A percentile compares a stretch with the other conserved stretches of the same genome.
phyloP scores from a whole-genome alignment of 2,797 vertebrate genomes.

The Melanotaenia trifasciata region DNA sequence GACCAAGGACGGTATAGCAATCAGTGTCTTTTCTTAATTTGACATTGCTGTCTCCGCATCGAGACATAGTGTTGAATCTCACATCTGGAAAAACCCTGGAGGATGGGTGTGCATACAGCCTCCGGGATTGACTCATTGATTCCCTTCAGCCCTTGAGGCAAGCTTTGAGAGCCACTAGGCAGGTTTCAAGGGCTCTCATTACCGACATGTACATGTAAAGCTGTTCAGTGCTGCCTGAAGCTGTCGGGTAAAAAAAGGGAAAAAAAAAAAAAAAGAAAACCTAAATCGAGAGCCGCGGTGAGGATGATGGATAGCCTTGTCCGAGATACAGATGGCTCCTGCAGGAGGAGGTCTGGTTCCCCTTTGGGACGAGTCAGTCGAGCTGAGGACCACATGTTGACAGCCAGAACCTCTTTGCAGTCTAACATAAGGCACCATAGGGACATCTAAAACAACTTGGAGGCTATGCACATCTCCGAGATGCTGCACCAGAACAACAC shows the following conservation, averaged over 20 bases:
- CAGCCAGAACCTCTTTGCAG: slow-evolving; percentile 60
- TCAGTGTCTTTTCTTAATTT: slow-evolving; percentile 52
- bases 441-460: slow-evolving; percentile 56
- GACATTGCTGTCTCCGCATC: slow-evolving; percentile 27
- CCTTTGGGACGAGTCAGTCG: slow-evolving; percentile 69
- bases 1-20: slow-evolving; percentile 6
- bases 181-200: slow-evolving; percentile 79
- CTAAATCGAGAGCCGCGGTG: slow-evolving; percentile 68
- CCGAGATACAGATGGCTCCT: slow-evolving; percentile 79
- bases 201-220: slow-evolving; percentile 73
- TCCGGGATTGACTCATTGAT: slow-evolving; percentile 72
- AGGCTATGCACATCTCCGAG: slow-evolving; percentile 42
- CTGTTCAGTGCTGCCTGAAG: slow-evolving; percentile 66
- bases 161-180: slow-evolving; percentile 67
- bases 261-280: slow-evolving; percentile 34
- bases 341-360: slow-evolving; percentile 68
- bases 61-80: slow-evolving; percentile 39
- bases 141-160: slow-evolving; percentile 65
- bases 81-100: slow-evolving; percentile 48
- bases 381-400: slow-evolving; percentile 73
- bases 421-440: slow-evolving; percentile 53
- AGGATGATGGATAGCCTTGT: slow-evolving; percentile 80
- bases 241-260: slow-evolving; percentile 46
- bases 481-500: slow-evolving; percentile 33
- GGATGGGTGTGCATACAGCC: slow-evolving; percentile 53